Evolutionary conservation across 2,797 vertebrate species (phyloP).

Genomic region (Luscinia megarhynchos): DNA sequence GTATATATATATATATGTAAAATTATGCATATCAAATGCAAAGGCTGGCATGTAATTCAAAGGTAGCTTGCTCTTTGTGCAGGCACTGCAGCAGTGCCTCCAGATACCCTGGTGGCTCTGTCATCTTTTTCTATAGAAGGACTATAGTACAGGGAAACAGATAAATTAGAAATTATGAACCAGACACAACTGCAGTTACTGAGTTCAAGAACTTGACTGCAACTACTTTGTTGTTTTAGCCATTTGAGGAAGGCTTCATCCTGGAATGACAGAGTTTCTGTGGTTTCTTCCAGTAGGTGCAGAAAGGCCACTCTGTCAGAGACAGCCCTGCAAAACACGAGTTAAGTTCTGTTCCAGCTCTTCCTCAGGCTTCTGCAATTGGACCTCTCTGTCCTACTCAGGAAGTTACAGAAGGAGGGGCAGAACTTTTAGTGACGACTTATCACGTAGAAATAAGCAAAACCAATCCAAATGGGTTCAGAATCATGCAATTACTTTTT

Average conservation of each 20-base stretch:
- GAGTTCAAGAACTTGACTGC: background rate
- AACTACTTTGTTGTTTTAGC: background rate
- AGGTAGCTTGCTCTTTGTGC: background rate
- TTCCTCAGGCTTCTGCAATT: background rate
- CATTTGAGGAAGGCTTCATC: background rate
- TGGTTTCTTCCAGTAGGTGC: background rate
- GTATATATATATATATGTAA: background rate
- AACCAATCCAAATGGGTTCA: background rate
- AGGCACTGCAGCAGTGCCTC: background rate
- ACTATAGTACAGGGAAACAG: background rate
- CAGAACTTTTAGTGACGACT: background rate
- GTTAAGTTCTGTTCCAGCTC: background rate
- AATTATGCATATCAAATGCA: background rate
- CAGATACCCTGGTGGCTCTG: background rate
- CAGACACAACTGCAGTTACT: background rate
- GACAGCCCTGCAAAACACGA: background rate
- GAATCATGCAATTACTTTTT: background rate
- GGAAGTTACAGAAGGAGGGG: background rate
- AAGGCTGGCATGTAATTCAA: background rate
- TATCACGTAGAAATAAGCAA: background rate
- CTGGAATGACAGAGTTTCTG: background rate
- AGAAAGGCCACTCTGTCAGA: background rate
- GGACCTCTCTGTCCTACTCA: background rate
- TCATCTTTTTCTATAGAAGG: background rate
- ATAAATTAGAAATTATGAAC: background rate